Conservation (phyloP, 92 coral and sea anemone species). For the Hydrozoanthus gracilis region DNA sequence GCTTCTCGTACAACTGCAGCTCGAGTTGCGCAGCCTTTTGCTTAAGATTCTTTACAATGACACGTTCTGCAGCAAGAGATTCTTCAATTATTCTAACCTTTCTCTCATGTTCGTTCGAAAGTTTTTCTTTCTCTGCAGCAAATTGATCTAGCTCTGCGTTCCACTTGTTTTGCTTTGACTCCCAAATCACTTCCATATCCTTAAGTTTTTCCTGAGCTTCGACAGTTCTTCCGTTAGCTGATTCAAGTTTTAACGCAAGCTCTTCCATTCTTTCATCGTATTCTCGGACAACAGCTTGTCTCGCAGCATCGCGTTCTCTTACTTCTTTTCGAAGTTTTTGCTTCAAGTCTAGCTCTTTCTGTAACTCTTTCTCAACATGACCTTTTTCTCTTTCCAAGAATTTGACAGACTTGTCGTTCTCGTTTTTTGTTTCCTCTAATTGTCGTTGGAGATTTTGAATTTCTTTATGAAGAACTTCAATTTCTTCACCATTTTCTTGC, state of each 20-base stretch:
- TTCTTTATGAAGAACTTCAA: conserved; percentile 46
- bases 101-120: conserved; percentile 9
- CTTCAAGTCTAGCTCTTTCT: conserved; percentile 53
- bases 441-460: conserved; percentile 38
- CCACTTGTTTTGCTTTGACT: conserved; percentile 45
- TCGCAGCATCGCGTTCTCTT: conserved; percentile 78
- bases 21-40: conserved; percentile 62
- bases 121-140: conserved; percentile 57
- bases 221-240: conserved; percentile 61
- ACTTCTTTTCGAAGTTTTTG: conserved; percentile 71
- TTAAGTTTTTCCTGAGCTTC: conserved; percentile 53
- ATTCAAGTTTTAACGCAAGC: conserved; percentile 75
- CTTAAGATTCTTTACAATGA: conserved; percentile 36
- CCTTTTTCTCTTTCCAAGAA: conserved; percentile 56
- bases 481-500: conserved; percentile 42
- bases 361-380: conserved; percentile 53
- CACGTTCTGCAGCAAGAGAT: conserved; percentile 30
- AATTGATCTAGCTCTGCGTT: conserved; percentile 54
- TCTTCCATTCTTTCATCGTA: conserved; percentile 83
- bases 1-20: conserved; percentile 55
- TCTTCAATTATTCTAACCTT: conserved; percentile 10
- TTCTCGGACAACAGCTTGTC: conserved; percentile 82
- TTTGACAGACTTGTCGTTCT: conserved; percentile 45
- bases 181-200: conserved; percentile 29
- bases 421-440: conserved; percentile 52